A percentile compares a stretch with the other conserved stretches of the same genome.
These are phyloP conservation scores for Exephanes ischioxanthus DNA, from an alignment of 2,888 invertebrate genomes.

Conservation along the genomic window DNA sequence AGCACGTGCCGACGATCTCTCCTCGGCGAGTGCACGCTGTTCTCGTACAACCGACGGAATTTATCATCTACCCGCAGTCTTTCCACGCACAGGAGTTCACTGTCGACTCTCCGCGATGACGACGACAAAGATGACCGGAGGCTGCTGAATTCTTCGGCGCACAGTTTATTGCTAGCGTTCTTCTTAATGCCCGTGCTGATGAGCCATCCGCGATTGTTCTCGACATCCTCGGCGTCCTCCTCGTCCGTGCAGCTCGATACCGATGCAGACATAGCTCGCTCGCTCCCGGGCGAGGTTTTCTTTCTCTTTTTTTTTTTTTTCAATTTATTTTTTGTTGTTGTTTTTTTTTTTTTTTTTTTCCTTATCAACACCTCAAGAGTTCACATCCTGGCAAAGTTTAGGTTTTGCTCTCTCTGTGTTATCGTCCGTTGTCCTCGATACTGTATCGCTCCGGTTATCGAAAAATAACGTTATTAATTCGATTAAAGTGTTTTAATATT, in stretches of 20 bases:
- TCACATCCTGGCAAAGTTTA: not conserved
- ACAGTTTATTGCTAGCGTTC: conserved; percentile 32
- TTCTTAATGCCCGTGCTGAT: conserved; percentile 40
- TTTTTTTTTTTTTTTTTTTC: conserved; percentile 1
- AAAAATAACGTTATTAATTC: not conserved
- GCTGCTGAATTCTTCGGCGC: conserved; percentile 68
- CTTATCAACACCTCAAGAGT: not conserved
- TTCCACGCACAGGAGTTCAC: conserved; percentile 80
- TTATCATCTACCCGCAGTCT: conserved; percentile 82
- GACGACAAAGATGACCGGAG: conserved; percentile 61
- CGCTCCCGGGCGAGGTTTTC: conserved; percentile 49
- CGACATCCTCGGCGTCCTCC: conserved; percentile 84
- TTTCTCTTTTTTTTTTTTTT: not conserved
- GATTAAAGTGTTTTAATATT: conserved; percentile 6
- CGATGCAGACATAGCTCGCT: conserved; percentile 80
- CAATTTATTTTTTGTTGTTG: not conserved
- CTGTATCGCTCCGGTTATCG: not conserved
- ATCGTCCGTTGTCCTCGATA: not conserved
- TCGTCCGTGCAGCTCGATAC: conserved; percentile 80
- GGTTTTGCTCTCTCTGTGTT: not conserved
- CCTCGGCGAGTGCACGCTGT: conserved; percentile 24
- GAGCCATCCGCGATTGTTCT: conserved; percentile 76
- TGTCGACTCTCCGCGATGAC: conserved; percentile 59
- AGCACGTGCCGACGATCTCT: conserved; percentile 26
- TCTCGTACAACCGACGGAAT: conserved; percentile 39